phyloP scores from a whole-genome alignment of 2,888 invertebrate species.

The Metellina segmentata region DNA sequence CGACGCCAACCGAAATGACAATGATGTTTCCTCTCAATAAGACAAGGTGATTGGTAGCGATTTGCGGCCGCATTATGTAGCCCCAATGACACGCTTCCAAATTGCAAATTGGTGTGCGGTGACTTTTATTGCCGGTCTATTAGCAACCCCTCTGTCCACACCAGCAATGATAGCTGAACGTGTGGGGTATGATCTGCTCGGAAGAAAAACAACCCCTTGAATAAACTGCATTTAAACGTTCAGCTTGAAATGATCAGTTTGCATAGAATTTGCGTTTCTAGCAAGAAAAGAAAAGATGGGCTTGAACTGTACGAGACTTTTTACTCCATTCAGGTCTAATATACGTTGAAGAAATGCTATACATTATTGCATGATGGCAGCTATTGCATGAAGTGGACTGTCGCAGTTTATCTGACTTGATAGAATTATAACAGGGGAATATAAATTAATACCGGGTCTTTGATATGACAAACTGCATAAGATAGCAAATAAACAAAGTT shows the following conservation, averaged over 20 bases:
- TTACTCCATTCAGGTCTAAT: too few species aligned
- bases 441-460: too few species aligned
- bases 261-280: too few species aligned
- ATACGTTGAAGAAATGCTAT: too few species aligned
- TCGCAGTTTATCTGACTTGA: too few species aligned
- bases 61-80: slow-evolving; percentile 61
- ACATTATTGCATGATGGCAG: too few species aligned
- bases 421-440: too few species aligned
- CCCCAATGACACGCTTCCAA: slow-evolving; percentile 69
- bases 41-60: slow-evolving; percentile 55
- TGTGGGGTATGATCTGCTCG: neutral
- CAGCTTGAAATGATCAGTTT: neutral
- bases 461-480: too few species aligned
- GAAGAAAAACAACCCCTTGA: neutral
- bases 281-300: too few species aligned
- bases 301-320: too few species aligned
- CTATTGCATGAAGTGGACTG: too few species aligned
- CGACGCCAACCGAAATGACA: slow-evolving; percentile 74
- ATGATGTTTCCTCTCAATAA: slow-evolving; percentile 64
- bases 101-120: slow-evolving; percentile 68
- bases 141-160: slow-evolving; percentile 30
- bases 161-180: neutral
- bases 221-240: neutral
- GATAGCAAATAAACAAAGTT: too few species aligned
- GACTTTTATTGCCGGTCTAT: slow-evolving; percentile 53